These are phyloP conservation scores for Mesembrinibis cayennensis DNA, from an alignment of 2,113 vertebrate genomes.

Conservation along the genomic window DNA sequence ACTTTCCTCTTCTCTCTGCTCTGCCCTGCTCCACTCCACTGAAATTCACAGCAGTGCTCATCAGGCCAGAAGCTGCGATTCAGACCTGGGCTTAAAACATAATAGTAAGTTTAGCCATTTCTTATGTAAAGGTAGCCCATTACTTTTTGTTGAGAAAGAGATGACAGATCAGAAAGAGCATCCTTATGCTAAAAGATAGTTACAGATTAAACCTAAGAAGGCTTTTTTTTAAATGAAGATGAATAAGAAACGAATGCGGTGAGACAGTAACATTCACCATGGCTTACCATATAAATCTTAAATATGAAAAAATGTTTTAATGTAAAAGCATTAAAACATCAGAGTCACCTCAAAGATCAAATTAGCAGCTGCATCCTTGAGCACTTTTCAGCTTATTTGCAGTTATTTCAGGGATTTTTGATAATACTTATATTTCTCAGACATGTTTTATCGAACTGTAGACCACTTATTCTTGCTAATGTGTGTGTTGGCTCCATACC, in stretches of 20 bases:
- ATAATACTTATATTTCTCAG: neutral
- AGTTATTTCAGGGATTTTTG: neutral
- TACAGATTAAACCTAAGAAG: neutral
- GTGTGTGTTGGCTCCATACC: neutral
- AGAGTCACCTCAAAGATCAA: neutral
- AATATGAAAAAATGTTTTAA: neutral
- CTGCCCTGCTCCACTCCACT: neutral
- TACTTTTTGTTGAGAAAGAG: neutral
- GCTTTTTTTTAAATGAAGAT: neutral
- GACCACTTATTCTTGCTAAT: neutral
- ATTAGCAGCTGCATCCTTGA: neutral
- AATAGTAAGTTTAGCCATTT: neutral
- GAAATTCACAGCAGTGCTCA: neutral
- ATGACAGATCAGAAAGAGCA: neutral
- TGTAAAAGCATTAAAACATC: neutral
- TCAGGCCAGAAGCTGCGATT: neutral
- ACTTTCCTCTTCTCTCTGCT: neutral
- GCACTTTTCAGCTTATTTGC: neutral
- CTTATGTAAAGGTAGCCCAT: neutral
- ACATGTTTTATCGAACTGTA: neutral
- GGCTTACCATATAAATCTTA: neutral
- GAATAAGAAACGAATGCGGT: neutral
- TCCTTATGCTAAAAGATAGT: neutral
- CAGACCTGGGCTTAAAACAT: neutral
- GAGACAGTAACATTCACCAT: neutral